phyloP scores from a whole-genome alignment of 1,140 invertebrate species.

The Odontomachus brunneus region DNA sequence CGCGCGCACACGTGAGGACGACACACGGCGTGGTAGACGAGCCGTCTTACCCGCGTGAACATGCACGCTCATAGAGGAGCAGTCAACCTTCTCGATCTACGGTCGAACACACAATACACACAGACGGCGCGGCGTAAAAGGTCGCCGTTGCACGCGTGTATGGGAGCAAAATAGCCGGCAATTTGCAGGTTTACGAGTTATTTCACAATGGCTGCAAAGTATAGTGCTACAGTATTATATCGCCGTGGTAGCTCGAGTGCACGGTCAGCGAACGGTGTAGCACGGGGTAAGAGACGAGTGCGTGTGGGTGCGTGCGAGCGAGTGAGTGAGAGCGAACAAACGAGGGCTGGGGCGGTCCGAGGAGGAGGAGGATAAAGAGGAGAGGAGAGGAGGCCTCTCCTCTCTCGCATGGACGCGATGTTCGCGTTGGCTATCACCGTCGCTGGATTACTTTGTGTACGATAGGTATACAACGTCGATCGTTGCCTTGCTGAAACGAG shows the following conservation, averaged over 20 bases:
- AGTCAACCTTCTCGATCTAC: conserved; percentile 12
- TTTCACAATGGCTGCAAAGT: conserved; percentile 86
- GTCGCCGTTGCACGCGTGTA: conserved; percentile 71
- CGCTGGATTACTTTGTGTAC: conserved; percentile 33
- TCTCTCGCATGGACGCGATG: conserved; percentile 15
- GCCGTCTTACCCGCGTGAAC: conserved; percentile 10
- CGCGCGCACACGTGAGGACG: background rate
- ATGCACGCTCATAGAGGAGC: conserved; percentile 42
- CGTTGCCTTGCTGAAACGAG: conserved; percentile 47
- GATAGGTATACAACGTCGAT: background rate
- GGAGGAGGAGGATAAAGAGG: conserved; percentile 37
- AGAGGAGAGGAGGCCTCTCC: conserved; percentile 15
- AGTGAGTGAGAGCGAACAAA: conserved; percentile 11
- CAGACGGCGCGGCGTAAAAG: conserved; percentile 53
- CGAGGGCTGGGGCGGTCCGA: conserved; percentile 27
- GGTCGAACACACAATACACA: conserved; percentile 53
- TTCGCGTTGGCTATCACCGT: conserved; percentile 16
- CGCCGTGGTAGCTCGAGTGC: conserved; percentile 70
- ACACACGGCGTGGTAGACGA: too few relatives aligned
- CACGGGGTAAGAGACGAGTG: background rate
- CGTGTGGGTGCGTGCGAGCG: conserved; percentile 2
- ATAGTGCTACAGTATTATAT: conserved; percentile 82
- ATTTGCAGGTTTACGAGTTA: conserved; percentile 86
- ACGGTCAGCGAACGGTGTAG: conserved; percentile 70
- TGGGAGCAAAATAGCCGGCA: conserved; percentile 84